Percentiles rank a stretch among this genome's conserved stretches.
These are phyloP conservation scores for Syngnathus typhle DNA, from an alignment of 2,113 vertebrate species.

Conservation along the genomic window DNA sequence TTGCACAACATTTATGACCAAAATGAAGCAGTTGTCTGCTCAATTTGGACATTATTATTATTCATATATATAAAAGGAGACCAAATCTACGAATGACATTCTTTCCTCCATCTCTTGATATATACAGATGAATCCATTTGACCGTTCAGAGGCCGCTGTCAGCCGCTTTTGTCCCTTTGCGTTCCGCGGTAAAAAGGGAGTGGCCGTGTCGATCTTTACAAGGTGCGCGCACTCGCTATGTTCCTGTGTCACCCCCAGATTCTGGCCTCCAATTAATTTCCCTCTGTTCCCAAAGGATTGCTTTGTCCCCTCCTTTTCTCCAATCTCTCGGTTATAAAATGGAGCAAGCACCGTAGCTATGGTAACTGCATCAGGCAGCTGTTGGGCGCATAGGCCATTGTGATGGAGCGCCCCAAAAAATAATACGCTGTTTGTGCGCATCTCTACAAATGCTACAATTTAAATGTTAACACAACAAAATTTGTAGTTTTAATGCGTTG, in stretches of 20 bases:
- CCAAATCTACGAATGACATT: background rate
- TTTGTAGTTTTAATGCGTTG: background rate
- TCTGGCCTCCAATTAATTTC: slow-evolving; percentile 37
- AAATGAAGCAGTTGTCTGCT: background rate
- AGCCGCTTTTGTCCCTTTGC: slow-evolving; percentile 44
- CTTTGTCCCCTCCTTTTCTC: slow-evolving; percentile 22
- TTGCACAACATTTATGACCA: background rate
- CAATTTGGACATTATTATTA: background rate
- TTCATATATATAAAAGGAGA: background rate
- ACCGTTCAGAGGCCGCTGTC: background rate
- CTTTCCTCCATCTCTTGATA: background rate
- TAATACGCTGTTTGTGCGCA: background rate
- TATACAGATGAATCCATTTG: background rate
- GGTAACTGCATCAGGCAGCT: slow-evolving; percentile 74
- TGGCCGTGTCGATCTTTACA: slow-evolving; percentile 35
- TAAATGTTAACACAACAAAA: background rate
- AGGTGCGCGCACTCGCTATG: slow-evolving; percentile 27
- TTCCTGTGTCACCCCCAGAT: slow-evolving; percentile 36
- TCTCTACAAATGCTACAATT: background rate
- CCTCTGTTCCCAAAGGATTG: slow-evolving; percentile 40
- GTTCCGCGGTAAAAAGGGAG: slow-evolving; percentile 45
- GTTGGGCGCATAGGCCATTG: slow-evolving; percentile 29
- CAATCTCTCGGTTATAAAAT: slow-evolving; percentile 55
- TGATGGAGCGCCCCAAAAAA: slow-evolving; percentile 7
- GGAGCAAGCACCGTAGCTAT: slow-evolving; percentile 71